Evolutionary conservation across 1,140 invertebrate genomes (phyloP).

Genomic region (Potamilus streckersoni): DNA sequence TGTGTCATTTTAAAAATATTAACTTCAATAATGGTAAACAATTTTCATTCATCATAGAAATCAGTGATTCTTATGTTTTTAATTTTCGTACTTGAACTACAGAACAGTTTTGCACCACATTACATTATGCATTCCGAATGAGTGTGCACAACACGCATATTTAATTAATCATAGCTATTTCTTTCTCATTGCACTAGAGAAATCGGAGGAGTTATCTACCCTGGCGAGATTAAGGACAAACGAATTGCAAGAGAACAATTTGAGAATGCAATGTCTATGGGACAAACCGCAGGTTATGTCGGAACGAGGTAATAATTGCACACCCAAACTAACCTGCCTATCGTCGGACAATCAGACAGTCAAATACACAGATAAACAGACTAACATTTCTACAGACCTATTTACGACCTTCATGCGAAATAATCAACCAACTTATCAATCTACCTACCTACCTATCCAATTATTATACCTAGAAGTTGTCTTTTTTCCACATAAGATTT

Average conservation of each 20-base stretch:
- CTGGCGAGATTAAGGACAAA: constrained; percentile 47
- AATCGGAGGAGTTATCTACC: constrained; percentile 41
- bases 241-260: constrained; percentile 38
- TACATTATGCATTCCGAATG: neutral
- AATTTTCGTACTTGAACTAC: too few species aligned
- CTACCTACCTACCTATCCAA: neutral
- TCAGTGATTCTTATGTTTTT: too few species aligned
- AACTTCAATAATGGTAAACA: too few species aligned
- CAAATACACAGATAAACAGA: neutral
- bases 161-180: neutral
- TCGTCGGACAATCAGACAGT: neutral
- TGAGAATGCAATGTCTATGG: constrained; percentile 30
- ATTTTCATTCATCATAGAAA: too few species aligned
- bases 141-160: neutral
- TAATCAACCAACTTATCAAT: neutral
- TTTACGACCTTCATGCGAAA: neutral
- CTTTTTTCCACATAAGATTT: too few species aligned
- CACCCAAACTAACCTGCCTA: neutral
- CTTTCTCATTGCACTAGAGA: constrained; percentile 17
- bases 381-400: neutral
- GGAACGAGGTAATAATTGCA: constrained; percentile 29
- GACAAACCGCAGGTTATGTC: constrained; percentile 40
- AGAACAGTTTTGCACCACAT: too few species aligned
- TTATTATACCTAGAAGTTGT: too few species aligned
- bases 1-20: too few species aligned